Evolutionary conservation across 2,888 invertebrate species (phyloP), one percentile per base, ranked within the genome.

Genomic region (Phyllotreta cruciferae): DNA sequence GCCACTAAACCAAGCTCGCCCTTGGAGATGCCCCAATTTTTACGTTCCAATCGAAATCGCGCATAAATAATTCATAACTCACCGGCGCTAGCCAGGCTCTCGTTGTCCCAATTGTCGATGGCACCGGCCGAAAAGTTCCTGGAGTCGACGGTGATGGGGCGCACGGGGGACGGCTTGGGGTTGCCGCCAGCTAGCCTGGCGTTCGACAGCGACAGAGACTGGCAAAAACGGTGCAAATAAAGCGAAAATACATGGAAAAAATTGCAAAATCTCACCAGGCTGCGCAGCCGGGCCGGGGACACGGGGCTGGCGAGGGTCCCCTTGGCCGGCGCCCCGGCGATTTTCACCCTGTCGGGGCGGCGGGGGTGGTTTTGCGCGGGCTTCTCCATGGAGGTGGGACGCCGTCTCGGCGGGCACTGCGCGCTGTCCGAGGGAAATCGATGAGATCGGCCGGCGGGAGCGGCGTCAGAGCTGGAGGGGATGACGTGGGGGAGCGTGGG

Each of bases 31-130:
- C 10, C 2, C n/a, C n/a, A 10, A n/a, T n/a, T 49, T 24, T 24
- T 24, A 3, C 8, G n/a, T n/a, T 2, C 7, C 1, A 24, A 34
- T 9, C 34, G 9, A 13, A 47, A 47, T 7, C 11, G 3, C 11
- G 47, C n/a, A 3, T 47, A 3, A 34, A 52, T 35, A 8, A 52
- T 6, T n/a, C 8, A 11, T 35, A 24, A 9, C 92, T 92, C 66
- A 90, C 90, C 90, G 77, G 89, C 90, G 78, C 92, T 92, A 75
- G 88, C 88, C 66, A 93, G 82, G 64, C 92, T 93, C 73, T 92
- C 92, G 75, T 84, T 80, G 84, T 93, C 74, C 77, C 83, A 83
- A 70, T 83, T 75, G 49, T 74, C 72, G 65, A 67, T 63, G 74
- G 60, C 80, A 76, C 60, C 87, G 85, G 87, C 11, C 85, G 88